Evolutionary conservation across 1,140 invertebrate genomes (phyloP), one percentile per base, ranked within the genome.

Genomic region (Bombyx mandarina): DNA sequence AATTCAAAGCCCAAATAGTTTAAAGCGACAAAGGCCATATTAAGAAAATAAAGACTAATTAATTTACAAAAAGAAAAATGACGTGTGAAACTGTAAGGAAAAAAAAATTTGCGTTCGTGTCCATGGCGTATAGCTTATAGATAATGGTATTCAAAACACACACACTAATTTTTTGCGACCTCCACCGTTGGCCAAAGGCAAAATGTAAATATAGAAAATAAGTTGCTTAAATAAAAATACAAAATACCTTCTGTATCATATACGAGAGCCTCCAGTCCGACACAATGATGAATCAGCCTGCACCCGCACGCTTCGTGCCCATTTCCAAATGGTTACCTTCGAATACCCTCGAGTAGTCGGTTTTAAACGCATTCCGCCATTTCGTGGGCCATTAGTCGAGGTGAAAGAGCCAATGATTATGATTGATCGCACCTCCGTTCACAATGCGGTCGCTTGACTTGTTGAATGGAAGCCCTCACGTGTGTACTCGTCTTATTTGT

Each of bases 401-500:
- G 79, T 84, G 81, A 86, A 86, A 84, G 79, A 79, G 79, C 65
- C 76, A 53, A 69, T 81, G 78, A 84, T 82, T 86, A 82, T 86
- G 83, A 86, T 84, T 82, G 81, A 86, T 86, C 66, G 73, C 65
- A 62, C 64, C 60, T 62, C 63, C 59, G 51, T 50, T 54, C 62
- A 78, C 78, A 79, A 76, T 73, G 68, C 66, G 63, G 70, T 63
- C 63, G 48, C 66, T 71, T 78, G 77, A 82, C 79, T 82, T 82
- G 79, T 84, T 82, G 79, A 81, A 81, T 76, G 71, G 73, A 53
- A 61, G 58, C 69, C 67, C 69, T 78, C 75, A 78, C 74, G 75
- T 79, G 75, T 79, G 73, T 69, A 72, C 65, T 72, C 63, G 62
- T 54, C 66, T 75, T 73, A 73, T 76, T 79, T 71, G 70, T 74